A percentile compares a stretch with the other conserved stretches of the same genome.
Evolutionary conservation across 2,797 vertebrate species (phyloP).

Genomic region (Enteromius afrohamiltoni): DNA sequence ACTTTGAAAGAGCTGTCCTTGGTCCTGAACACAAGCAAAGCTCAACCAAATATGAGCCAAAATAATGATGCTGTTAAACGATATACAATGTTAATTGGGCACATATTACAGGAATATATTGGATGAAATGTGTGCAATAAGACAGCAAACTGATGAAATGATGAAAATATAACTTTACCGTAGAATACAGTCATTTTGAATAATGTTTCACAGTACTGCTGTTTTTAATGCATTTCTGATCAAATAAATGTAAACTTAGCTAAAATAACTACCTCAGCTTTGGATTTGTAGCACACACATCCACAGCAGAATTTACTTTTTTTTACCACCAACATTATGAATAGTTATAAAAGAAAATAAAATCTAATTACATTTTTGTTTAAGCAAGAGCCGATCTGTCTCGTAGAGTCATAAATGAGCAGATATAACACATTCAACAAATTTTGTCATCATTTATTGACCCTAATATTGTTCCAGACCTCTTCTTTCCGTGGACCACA

Average conservation of each 20-base stretch:
- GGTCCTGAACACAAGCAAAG: constrained; percentile 57
- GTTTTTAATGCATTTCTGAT: background rate
- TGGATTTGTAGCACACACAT: background rate
- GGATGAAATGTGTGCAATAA: background rate
- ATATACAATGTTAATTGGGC: background rate
- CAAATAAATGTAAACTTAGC: background rate
- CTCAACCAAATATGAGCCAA: background rate
- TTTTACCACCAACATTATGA: background rate
- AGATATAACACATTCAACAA: background rate
- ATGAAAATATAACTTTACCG: background rate
- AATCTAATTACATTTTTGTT: background rate
- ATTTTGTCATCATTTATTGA: background rate
- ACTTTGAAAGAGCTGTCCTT: constrained; percentile 57
- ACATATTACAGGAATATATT: background rate
- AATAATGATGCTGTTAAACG: background rate
- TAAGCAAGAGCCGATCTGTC: background rate
- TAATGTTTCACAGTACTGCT: background rate
- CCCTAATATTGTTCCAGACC: background rate
- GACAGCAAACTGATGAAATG: background rate
- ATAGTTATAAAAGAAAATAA: background rate
- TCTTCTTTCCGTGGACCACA: background rate
- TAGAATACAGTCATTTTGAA: background rate
- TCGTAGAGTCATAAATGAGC: background rate
- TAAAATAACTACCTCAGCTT: background rate
- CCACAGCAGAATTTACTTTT: background rate